Evolutionary conservation across 2,797 vertebrate genomes (phyloP), one percentile per base, ranked within the genome.

Genomic region (Sandelia bainsii): DNA sequence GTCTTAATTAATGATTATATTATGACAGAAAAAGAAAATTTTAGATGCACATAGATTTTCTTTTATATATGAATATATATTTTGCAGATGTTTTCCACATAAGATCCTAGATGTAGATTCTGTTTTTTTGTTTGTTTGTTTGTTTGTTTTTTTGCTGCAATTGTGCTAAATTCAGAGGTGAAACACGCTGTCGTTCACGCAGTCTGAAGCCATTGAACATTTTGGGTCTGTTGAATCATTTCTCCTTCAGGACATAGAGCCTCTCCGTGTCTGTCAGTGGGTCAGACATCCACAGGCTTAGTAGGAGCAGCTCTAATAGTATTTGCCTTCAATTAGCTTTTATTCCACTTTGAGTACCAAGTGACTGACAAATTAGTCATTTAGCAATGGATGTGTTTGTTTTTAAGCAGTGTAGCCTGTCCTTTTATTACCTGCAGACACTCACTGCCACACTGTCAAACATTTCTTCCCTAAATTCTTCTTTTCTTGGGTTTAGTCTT

Each of bases 61-160:
- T 92, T 92, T 87, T 91, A 89, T 93, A 91, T 88, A 90, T 89
- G 83, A 85, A 90, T 93, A 92, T 94, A 93, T 94, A 92, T 94
- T 94, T 94, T 93, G 92, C 92, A 92, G 89, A 94, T 88, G 82
- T 94, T 95, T 94, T 93, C 91, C 91, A 92, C 90, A 89, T 90
- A 88, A 86, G 80, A 82, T 84, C 53, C 54, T 92, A 91, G 92
- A 79, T 59, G 82, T 93, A 92, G 89, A 86, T 79, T 76, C 62
- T 67, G 34, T 27, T 62, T 73, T 79, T 37, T 59, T 71, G 62
- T 51, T 57, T 65, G 68, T 84, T 37, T 69, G 40, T 69, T 83
- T 56, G 48, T 75, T 72, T 60, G 44, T 64, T 0, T 62, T 44
- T 52, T 77, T 74, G 79, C 79, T 70, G 81, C 72, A 44, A 51